Evolutionary conservation across 2,113 vertebrate species (phyloP).

Genomic region (Meleagris gallopavo): DNA sequence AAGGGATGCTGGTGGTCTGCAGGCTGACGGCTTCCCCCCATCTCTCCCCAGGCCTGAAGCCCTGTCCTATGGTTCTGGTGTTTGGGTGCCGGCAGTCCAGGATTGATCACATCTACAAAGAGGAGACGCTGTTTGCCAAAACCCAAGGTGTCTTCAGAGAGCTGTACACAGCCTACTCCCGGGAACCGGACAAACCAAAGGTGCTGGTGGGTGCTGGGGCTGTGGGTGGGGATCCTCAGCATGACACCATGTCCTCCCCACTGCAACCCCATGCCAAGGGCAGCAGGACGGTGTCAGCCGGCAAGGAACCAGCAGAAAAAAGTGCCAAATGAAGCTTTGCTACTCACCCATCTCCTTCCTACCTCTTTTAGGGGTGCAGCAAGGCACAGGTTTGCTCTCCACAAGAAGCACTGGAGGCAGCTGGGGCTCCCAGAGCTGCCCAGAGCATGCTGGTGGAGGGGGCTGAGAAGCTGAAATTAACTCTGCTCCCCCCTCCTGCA

Average conservation of each 20-base stretch:
- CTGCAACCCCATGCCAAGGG: fast-evolving
- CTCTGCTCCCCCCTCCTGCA: conserved; percentile 53
- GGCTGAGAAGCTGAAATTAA: not conserved
- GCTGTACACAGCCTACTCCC: conserved; percentile 93
- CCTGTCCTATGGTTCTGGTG: conserved; percentile 93
- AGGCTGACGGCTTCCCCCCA: fast-evolving
- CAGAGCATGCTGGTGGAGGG: fast-evolving
- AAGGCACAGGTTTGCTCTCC: fast-evolving
- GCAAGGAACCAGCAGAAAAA: not conserved
- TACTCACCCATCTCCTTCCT: not conserved
- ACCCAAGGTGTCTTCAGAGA: conserved; percentile 92
- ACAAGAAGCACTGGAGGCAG: not conserved
- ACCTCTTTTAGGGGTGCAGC: not conserved
- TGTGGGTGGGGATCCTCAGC: not conserved
- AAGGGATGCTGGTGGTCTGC: fast-evolving
- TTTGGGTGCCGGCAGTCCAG: conserved; percentile 96
- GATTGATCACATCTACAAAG: conserved; percentile 96
- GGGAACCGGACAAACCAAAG: conserved; percentile 98
- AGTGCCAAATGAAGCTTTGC: not conserved
- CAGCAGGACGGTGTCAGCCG: fast-evolving
- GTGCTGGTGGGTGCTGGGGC: conserved; percentile 46
- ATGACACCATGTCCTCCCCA: not conserved
- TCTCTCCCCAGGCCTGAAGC: conserved; percentile 82
- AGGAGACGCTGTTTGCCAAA: conserved; percentile 93
- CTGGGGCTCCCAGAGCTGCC: too few species aligned